Conservation (phyloP, 2,888 invertebrate genomes). For the Drosophila kuntzei region DNA sequence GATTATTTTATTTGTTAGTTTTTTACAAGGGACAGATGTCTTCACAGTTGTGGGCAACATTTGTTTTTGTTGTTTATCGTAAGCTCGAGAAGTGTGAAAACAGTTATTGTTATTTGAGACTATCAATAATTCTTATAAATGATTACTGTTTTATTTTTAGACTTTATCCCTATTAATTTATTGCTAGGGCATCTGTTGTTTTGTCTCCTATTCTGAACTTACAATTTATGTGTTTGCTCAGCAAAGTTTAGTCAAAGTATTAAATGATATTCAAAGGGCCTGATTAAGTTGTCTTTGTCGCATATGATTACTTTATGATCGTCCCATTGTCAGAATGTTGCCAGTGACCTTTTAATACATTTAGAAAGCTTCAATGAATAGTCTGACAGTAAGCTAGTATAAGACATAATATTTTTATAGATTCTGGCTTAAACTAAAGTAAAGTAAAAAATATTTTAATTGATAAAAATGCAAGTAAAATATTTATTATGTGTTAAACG, state of each 20-base stretch:
- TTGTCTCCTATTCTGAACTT: constrained; percentile 19
- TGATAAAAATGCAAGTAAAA: too few species aligned
- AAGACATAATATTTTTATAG: too few species aligned
- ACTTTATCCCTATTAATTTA: constrained; percentile 26
- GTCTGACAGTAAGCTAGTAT: too few species aligned
- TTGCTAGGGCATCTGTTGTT: constrained; percentile 11
- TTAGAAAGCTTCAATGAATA: background rate
- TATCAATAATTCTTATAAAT: constrained; percentile 44
- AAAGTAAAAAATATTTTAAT: too few species aligned
- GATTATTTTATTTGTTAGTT: constrained; percentile 20
- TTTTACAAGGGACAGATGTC: background rate
- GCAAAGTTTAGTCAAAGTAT: constrained; percentile 16
- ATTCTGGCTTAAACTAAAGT: too few species aligned
- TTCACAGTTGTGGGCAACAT: constrained; percentile 18
- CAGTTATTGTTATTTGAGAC: constrained; percentile 60
- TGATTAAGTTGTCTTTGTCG: constrained; percentile 7
- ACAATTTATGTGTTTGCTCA: constrained; percentile 33
- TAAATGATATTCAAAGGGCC: constrained; percentile 18
- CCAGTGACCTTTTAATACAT: background rate
- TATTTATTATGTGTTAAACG: too few species aligned
- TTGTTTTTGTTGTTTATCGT: constrained; percentile 34
- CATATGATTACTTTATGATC: constrained; percentile 33
- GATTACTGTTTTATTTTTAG: constrained; percentile 18
- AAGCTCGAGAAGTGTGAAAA: constrained; percentile 72
- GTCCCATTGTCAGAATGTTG: constrained; percentile 18